A percentile compares a stretch with the other conserved stretches of the same genome.
Evolutionary conservation across 2,113 vertebrate genomes (phyloP).

Genomic region (Amblyopsis rosae): DNA sequence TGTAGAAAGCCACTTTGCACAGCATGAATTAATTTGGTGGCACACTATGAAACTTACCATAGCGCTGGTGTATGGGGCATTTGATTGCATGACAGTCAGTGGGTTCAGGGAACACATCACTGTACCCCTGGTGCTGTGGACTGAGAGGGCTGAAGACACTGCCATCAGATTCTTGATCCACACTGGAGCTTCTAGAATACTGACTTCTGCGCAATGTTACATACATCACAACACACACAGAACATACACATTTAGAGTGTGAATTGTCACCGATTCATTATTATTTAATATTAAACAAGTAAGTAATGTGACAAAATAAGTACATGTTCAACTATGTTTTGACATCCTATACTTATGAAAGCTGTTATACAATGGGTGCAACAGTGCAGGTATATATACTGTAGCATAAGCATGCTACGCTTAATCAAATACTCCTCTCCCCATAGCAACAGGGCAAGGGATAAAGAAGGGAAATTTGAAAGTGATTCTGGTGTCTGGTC

Average conservation of each 20-base stretch:
- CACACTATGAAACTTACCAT: conserved; percentile 49
- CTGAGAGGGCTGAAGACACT: conserved; percentile 20
- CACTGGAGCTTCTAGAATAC: conserved; percentile 49
- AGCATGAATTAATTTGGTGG: neutral
- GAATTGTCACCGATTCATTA: too few relatives aligned
- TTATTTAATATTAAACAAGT: too few relatives aligned
- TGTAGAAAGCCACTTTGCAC: neutral
- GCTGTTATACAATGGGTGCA: too few relatives aligned
- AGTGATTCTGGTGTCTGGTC: conserved; percentile 5
- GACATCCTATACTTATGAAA: too few relatives aligned
- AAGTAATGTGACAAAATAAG: too few relatives aligned
- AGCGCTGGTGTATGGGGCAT: conserved; percentile 71
- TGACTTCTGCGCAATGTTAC: conserved; percentile 35
- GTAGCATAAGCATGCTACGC: too few relatives aligned
- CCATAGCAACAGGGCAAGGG: neutral
- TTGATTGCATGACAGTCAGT: conserved; percentile 61
- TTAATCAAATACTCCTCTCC: neutral
- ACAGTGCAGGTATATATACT: too few relatives aligned
- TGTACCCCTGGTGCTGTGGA: conserved; percentile 19
- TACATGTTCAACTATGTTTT: too few relatives aligned
- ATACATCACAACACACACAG: neutral
- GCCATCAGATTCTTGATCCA: conserved; percentile 38
- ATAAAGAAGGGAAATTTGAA: too few relatives aligned
- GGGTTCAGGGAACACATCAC: conserved; percentile 53
- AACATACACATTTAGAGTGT: too few relatives aligned